Percentiles rank a stretch among this genome's conserved stretches.
These are phyloP conservation scores for Pipra filicauda DNA, from an alignment of 2,113 vertebrate species.

Conservation along the genomic window DNA sequence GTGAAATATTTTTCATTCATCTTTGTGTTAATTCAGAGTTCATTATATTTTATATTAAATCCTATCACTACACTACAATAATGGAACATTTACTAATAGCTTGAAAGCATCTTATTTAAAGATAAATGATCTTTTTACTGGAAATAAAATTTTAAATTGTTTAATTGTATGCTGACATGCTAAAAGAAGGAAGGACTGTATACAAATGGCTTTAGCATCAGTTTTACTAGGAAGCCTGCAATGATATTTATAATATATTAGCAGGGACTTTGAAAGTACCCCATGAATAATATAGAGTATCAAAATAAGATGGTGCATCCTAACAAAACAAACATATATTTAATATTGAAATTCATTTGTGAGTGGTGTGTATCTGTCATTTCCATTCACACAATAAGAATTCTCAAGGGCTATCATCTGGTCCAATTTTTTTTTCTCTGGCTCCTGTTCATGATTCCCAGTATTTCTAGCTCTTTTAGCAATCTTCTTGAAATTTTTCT, in stretches of 20 bases:
- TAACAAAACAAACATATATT: not conserved
- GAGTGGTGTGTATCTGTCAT: not conserved
- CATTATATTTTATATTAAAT: not conserved
- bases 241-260: not conserved
- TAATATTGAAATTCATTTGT: not conserved
- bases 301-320: not conserved
- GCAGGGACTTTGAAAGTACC: not conserved
- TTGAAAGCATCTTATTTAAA: not conserved
- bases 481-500: not conserved
- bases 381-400: not conserved
- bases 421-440: not conserved
- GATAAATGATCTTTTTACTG: not conserved
- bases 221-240: not conserved
- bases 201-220: not conserved
- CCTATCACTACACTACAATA: not conserved
- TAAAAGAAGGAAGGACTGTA: not conserved
- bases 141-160: not conserved
- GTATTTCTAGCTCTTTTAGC: conserved; percentile 1
- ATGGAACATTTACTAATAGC: not conserved
- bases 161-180: not conserved
- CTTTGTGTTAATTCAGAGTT: not conserved
- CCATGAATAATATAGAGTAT: not conserved
- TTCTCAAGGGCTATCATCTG: not conserved
- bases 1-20: not conserved
- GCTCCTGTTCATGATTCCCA: not conserved